Base-by-base conservation (phyloP, 2,797 vertebrate genomes). In the Pempheris klunzingeri region DNA sequence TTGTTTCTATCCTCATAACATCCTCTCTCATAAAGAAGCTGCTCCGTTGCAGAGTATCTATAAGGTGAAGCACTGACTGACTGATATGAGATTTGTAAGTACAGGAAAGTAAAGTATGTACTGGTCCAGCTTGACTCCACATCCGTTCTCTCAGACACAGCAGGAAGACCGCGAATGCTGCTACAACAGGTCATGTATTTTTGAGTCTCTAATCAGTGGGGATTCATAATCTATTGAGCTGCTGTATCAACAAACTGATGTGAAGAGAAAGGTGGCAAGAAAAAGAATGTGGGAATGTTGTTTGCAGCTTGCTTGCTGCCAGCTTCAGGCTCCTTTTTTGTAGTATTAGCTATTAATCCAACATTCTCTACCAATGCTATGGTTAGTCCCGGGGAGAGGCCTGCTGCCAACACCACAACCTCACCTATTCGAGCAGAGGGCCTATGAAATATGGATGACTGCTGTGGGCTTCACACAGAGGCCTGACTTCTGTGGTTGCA, bases 391-490 rank as follows among this genome's bases (percentile, higher is more conserved):
- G 52, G 46, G 47, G 52, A 30, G 43, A 73, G 59, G 32, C 72
- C 60, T 50, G 52, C 68, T 73, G 54, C 63, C 38, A 39, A 9
- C 34, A 53, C 32, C 36, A 62, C 54, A 28, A 4, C 63, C n/a
- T 64, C 50, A 74, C 46, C 69, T 74, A 32, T 63, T 74, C 69
- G 74, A 47, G 49, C 39, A 49, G 54, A 53, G 50, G 34, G n/a
- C 22, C 53, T 61, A 24, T 79, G 63, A 76, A 76, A 82, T 79
- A 79, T 76, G 73, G 49, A 76, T 78, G 43, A 55, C 39, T 53
- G 47, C 52, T 55, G 57, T 44, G 41, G 52, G 71, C 30, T 75
- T 59, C 74, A 57, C 69, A 74, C 38, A 65, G 49, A 70, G 32
- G 24, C 46, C 15, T 47, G 67, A 66, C 49, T 66, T 39, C 17